phyloP scores from a whole-genome alignment of 2,113 vertebrate genomes.

The Takifugu bimaculatus region DNA sequence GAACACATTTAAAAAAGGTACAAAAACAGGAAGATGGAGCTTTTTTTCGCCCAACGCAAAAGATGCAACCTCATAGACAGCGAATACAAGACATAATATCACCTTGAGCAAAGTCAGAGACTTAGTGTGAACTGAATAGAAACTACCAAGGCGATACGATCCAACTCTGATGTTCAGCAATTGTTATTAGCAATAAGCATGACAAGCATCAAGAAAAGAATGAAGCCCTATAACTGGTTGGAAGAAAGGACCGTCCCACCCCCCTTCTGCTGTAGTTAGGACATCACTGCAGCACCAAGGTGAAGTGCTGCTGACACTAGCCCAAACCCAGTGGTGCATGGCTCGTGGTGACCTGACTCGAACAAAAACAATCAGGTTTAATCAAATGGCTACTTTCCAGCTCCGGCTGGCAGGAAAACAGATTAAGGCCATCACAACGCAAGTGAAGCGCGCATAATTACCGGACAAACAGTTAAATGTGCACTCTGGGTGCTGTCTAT shows the following conservation, averaged over 20 bases:
- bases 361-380: background rate
- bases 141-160: background rate
- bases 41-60: background rate
- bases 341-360: background rate
- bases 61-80: no score
- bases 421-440: conserved; percentile 19
- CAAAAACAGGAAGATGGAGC: no score
- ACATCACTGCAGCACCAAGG: conserved; percentile 38
- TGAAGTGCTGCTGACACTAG: conserved; percentile 18
- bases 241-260: background rate
- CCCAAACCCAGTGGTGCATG: background rate
- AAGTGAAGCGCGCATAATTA: conserved; percentile 22
- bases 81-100: conserved; percentile 16
- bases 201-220: background rate
- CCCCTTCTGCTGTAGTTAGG: background rate
- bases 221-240: background rate
- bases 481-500: background rate
- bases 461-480: background rate
- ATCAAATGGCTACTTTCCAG: background rate
- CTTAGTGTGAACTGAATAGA: conserved; percentile 1
- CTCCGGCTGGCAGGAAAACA: conserved; percentile 1
- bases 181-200: background rate
- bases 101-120: conserved; percentile 56
- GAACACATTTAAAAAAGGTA: background rate
- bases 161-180: background rate